phyloP scores from a whole-genome alignment of 2,797 vertebrate species.

The Crenichthys baileyi region DNA sequence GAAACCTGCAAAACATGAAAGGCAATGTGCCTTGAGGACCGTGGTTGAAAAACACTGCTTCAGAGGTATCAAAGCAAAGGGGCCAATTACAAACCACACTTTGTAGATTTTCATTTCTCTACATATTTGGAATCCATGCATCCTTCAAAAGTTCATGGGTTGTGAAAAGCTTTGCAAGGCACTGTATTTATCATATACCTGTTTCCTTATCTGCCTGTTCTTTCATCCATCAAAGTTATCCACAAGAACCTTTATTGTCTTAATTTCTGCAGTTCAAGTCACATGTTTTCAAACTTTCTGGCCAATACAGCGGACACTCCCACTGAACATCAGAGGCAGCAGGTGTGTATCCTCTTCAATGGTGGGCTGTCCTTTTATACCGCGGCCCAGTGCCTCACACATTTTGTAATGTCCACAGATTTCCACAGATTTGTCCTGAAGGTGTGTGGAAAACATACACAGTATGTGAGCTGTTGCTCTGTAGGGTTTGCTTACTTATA shows the following conservation, averaged over 20 bases:
- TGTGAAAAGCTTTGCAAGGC: neutral
- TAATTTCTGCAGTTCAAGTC: neutral
- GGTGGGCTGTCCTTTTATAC: neutral
- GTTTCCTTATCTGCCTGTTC: neutral
- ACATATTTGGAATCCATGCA: neutral
- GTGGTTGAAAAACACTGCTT: too few relatives aligned
- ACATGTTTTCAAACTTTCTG: neutral
- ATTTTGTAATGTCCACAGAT: neutral
- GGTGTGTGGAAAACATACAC: constrained; percentile 5
- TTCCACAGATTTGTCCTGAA: neutral
- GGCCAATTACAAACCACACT: too few relatives aligned
- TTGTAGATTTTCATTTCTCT: neutral
- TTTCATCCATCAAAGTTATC: neutral
- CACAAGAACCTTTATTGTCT: neutral
- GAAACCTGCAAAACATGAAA: too few relatives aligned
- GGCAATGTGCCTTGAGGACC: too few relatives aligned
- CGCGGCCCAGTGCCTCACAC: neutral
- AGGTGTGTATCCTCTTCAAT: neutral
- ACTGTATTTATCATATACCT: too few relatives aligned
- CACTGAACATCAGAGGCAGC: neutral
- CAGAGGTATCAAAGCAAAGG: neutral
- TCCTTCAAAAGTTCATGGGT: too few relatives aligned
- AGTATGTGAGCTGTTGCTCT: neutral
- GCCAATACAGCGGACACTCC: neutral
- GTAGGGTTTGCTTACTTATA: neutral